Conservation (phyloP, 2,797 vertebrate genomes). For the Vipera latastei region DNA sequence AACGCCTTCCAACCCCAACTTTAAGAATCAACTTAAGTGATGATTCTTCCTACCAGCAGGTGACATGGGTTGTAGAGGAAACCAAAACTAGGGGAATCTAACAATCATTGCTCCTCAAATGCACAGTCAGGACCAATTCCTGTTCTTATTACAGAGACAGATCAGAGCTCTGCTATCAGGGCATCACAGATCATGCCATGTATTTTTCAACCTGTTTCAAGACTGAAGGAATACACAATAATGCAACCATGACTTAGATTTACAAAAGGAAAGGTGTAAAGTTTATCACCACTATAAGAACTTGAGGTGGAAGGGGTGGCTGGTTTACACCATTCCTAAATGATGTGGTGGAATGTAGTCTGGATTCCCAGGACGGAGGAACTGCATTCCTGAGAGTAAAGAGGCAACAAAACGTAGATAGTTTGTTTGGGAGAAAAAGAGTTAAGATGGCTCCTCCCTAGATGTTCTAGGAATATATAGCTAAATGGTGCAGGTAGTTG, state of each 20-base stretch:
- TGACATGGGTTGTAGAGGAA: neutral
- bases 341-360: neutral
- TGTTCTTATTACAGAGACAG: neutral
- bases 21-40: neutral
- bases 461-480: neutral
- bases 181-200: neutral
- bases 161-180: neutral
- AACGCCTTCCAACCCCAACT: neutral
- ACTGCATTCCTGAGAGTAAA: neutral
- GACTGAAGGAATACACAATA: neutral
- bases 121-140: neutral
- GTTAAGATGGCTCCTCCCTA: neutral
- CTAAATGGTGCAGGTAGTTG: neutral
- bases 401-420: neutral
- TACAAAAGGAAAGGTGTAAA: neutral
- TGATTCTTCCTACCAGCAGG: neutral
- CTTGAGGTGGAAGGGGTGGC: neutral
- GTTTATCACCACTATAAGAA: neutral
- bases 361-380: neutral
- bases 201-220: neutral
- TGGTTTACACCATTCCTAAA: neutral
- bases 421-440: neutral
- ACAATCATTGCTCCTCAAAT: neutral
- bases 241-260: neutral
- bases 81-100: neutral